Base-by-base conservation (phyloP, 2,888 invertebrate species). In the Cabera pusaria region DNA sequence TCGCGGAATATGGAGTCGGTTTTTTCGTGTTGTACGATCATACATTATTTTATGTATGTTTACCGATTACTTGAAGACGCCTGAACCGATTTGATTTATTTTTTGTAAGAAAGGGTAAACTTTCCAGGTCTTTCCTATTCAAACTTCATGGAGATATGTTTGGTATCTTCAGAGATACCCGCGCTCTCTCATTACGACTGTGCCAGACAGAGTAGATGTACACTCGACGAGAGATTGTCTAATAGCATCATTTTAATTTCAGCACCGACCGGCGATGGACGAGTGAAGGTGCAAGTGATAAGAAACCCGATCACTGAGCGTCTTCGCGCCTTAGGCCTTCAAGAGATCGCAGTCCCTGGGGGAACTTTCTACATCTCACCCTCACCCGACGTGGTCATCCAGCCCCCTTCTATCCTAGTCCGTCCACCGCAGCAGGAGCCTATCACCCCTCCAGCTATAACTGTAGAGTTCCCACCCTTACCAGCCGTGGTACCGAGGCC, bases 391-490 rank as follows among this genome's bases (percentile, higher is more conserved):
- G 64, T 79, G 0, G 38, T 76, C 34, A 74, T 85, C 44, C 81
- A 80, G 21, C 81, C 82, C 0, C 80, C 85, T 0, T 57, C 84
- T 0, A 77, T 85, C 48, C 49, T 80, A 1, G 69, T 83, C 12
- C 56, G 63, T 2, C 80, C 77, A 0, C 60, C 59, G 0, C 58
- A 59, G 1, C 62, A 60, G 4, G 36, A 41, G 0, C 57, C 80
- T 0, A 74, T 79, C 36, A 58, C 52, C 0, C 80, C 79, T 2
- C 70, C 76, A 0, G 24, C 59, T 0, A 44, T 77, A 0, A 61
- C 58, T 0, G 54, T 78, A 1, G 70, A 73, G 28, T 76, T 73
- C 0, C 69, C 70, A 0, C 44, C 47, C 0, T 10, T 56, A 1
- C 44, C 53, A 0, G 69, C 76, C 0, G 61, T 82, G 0, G 62